Percentiles rank a stretch among this genome's conserved stretches.
phyloP scores from a whole-genome alignment of 2,113 vertebrate species.

The Ctenomys sociabilis region DNA sequence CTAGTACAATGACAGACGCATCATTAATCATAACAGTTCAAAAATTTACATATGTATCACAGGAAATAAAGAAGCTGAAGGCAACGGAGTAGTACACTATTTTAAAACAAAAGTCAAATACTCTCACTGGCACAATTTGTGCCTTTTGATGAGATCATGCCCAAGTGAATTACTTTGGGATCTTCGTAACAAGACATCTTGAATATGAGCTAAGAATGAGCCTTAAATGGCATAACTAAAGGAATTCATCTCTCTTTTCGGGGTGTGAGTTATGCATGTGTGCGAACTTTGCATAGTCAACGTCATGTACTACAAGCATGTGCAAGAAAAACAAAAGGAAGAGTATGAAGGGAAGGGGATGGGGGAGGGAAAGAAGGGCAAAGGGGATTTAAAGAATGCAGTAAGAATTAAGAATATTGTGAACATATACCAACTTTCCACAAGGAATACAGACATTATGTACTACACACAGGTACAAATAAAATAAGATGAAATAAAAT shows the following conservation, averaged over 20 bases:
- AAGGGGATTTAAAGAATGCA: not conserved
- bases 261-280: not conserved
- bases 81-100: not conserved
- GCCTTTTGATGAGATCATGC: not conserved
- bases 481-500: not conserved
- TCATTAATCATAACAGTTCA: not conserved
- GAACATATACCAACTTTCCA: not conserved
- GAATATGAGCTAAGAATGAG: conserved; percentile 33
- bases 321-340: not conserved
- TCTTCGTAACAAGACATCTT: not conserved
- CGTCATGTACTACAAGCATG: not conserved
- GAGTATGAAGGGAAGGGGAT: not conserved
- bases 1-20: not conserved
- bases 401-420: not conserved
- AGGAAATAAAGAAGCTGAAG: not conserved
- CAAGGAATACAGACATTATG: not conserved
- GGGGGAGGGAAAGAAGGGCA: not conserved
- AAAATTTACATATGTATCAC: not conserved
- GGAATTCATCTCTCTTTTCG: not conserved
- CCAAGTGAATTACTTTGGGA: not conserved
- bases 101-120: not conserved
- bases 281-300: not conserved
- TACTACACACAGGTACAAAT: not conserved
- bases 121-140: not conserved
- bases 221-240: not conserved